phyloP scores from a whole-genome alignment of 1,140 invertebrate genomes.

The Stratiolaelaps scimitus region DNA sequence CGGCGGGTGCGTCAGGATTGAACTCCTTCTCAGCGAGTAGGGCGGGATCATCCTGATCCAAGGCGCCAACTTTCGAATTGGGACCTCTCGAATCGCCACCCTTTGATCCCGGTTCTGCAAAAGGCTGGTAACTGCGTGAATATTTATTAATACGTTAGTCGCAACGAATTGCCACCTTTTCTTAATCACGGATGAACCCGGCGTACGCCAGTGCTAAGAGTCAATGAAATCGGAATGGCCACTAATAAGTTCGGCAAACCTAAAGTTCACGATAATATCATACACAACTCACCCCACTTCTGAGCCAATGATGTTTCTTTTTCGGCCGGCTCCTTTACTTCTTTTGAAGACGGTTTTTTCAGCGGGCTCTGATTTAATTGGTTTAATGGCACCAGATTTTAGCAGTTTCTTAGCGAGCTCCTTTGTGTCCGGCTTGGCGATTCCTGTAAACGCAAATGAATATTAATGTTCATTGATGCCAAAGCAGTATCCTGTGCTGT shows the following conservation, averaged over 20 bases:
- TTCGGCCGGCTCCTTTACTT: slow-evolving; percentile 15
- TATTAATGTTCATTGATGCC: too few species aligned
- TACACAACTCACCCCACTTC: slow-evolving; percentile 9
- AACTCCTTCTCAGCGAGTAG: slow-evolving; percentile 18
- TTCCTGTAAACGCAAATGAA: neutral
- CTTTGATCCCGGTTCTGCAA: slow-evolving; percentile 1
- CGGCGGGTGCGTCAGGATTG: neutral
- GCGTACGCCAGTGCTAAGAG: too few species aligned
- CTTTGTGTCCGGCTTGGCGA: slow-evolving; percentile 66
- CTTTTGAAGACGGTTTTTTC: slow-evolving; percentile 25
- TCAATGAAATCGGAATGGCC: too few species aligned
- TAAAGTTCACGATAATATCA: neutral
- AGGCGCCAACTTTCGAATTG: slow-evolving; percentile 12
- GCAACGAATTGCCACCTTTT: too few species aligned
- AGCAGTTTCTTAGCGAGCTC: slow-evolving; percentile 88
- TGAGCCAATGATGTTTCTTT: slow-evolving; percentile 8
- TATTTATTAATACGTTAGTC: too few species aligned
- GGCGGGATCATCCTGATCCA: slow-evolving; percentile 21
- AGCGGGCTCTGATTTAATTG: slow-evolving; percentile 5
- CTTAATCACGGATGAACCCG: too few species aligned
- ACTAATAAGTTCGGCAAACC: neutral
- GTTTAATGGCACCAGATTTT: slow-evolving; percentile 61
- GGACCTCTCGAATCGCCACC: neutral
- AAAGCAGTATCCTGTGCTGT: too few species aligned
- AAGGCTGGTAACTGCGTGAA: slow-evolving; percentile 5